Evolutionary conservation across 2,113 vertebrate species (phyloP), one percentile per base, ranked within the genome.

Genomic region (Erythrocebus patas): DNA sequence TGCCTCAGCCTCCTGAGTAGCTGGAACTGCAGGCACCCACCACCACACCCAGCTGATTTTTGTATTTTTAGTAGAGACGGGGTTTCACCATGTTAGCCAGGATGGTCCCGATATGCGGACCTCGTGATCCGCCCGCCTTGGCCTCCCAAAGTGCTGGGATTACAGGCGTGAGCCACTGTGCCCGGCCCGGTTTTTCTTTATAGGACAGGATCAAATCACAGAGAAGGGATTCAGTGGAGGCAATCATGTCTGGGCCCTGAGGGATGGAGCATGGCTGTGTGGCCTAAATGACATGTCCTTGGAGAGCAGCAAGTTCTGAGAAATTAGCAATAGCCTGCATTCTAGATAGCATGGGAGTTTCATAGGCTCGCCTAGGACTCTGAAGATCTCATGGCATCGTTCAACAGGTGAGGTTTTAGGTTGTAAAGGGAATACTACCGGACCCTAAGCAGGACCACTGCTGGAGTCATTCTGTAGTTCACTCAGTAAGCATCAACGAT

Each of bases 231-330:
- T 40, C 27, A 20, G 38, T 9, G 32, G 38, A 30, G 32, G 48
- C 27, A 30, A 2, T 61, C 10, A 14, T 22, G 9, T 5, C 64
- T 22, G 5, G 20, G 13, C 38, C 52, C 70, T 2, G 1, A 0
- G 20, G 22, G 52, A 8, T 1, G 0, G 23, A 27, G 20, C 50
- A 1, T 9, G n/a, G 23, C 35, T 70, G 5, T 5, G 9, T 27
- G 38, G 25, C 81, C 61, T 25, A 9, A 20, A 8, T n/a, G 45
- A 91, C 23, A 3, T 38, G 43, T 45, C 52, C 50, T 88, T 25
- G 7, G 17, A n/a, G 22, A 59, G 38, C 52, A 76, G 61, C 18
- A 23, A 35, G 30, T 40, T 48, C 76, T 45, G 40, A 10, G 20
- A n/a, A 27, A 38, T 12, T 6, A 43, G 27, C 66, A 22, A 5